Conservation (phyloP, 2,888 invertebrate species). For the Caenorhabditis panamensis region DNA sequence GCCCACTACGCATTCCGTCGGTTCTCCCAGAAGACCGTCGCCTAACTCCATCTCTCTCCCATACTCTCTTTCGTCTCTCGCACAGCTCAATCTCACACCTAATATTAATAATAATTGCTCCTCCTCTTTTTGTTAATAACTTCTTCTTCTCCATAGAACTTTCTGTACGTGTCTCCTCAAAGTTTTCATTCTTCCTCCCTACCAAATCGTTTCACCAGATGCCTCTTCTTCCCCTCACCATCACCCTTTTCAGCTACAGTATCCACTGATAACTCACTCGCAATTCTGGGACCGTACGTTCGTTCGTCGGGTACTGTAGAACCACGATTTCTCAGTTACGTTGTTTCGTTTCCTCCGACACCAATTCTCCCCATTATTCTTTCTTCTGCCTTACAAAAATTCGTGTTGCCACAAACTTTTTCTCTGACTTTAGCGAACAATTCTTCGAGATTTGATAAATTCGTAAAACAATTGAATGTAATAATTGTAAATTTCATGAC, state of each 20-base stretch:
- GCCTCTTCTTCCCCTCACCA: conserved; percentile 11
- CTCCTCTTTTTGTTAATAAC: conserved; percentile 13
- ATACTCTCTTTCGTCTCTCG: conserved; percentile 24
- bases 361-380: background rate
- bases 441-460: conserved; percentile 6
- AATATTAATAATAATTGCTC: conserved; percentile 36
- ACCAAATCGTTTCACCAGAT: conserved; percentile 1
- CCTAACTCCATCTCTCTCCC: conserved; percentile 14
- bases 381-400: background rate
- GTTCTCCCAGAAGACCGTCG: conserved; percentile 38
- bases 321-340: conserved; percentile 52
- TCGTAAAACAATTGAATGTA: background rate
- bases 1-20: conserved; percentile 71
- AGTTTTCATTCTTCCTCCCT: conserved; percentile 18
- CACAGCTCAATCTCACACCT: conserved; percentile 32
- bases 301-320: conserved; percentile 58
- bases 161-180: conserved; percentile 32
- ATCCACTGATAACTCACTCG: conserved; percentile 41
- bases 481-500: background rate
- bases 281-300: conserved; percentile 11
- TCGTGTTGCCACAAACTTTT: conserved; percentile 21
- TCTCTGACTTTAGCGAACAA: conserved; percentile 27
- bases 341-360: conserved; percentile 1
- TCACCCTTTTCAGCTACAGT: conserved; percentile 46
- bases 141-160: conserved; percentile 18